Percentiles rank a stretch among this genome's conserved stretches.
phyloP scores from a whole-genome alignment of 2,113 vertebrate species.

The Platanista minor region DNA sequence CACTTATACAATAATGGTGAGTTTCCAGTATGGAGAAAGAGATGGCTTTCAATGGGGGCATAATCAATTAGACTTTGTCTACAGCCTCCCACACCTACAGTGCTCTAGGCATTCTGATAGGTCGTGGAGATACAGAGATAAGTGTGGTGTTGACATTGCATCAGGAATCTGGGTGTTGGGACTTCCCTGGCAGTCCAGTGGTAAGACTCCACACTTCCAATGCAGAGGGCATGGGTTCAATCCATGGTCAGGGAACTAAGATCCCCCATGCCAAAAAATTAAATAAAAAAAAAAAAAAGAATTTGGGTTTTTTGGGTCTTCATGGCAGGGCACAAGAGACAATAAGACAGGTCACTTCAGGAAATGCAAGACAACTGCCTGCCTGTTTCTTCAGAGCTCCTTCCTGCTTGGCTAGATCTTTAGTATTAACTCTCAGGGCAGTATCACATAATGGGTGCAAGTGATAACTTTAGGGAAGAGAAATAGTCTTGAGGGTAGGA shows the following conservation, averaged over 20 bases:
- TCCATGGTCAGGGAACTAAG: too few relatives aligned
- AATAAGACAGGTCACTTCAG: not conserved
- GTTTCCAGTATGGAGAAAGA: not conserved
- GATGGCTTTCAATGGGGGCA: not conserved
- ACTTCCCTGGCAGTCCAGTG: too few relatives aligned
- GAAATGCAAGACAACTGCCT: not conserved
- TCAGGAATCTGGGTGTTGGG: not conserved
- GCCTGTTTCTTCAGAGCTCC: not conserved
- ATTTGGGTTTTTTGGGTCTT: not conserved
- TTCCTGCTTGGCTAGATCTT: not conserved
- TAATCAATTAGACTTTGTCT: not conserved
- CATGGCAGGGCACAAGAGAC: not conserved
- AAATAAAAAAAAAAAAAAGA: not conserved
- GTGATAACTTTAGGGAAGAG: not conserved
- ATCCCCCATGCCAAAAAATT: too few relatives aligned
- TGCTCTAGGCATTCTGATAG: not conserved
- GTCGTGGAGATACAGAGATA: not conserved
- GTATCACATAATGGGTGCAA: not conserved
- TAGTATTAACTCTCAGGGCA: not conserved
- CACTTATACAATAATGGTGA: not conserved
- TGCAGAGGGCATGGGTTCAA: too few relatives aligned
- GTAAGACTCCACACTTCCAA: too few relatives aligned
- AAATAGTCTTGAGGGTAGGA: not conserved
- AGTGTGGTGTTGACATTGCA: not conserved
- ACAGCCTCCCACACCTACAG: not conserved